Evolutionary conservation across 1,140 invertebrate species (phyloP).

Genomic region (Drosophila navojoa): DNA sequence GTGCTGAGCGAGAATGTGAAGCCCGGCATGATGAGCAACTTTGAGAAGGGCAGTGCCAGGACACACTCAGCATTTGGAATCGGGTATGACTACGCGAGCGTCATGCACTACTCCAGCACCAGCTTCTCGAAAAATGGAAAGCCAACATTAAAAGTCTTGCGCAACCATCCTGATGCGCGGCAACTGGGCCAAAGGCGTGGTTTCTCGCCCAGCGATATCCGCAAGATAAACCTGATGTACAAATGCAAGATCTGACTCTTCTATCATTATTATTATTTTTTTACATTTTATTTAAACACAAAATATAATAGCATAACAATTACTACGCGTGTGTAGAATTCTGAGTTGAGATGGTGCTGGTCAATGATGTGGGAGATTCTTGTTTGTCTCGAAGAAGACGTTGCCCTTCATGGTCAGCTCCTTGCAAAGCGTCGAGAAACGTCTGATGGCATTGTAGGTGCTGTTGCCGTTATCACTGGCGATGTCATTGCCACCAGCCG

Average conservation of each 20-base stretch:
- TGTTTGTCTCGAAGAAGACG: slow-evolving; percentile 79
- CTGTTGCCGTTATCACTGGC: slow-evolving; percentile 26
- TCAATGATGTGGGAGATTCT: slow-evolving; percentile 74
- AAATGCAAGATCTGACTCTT: slow-evolving; percentile 84
- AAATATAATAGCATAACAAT: slow-evolving; percentile 50
- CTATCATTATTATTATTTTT: background rate
- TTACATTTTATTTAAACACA: slow-evolving; percentile 44
- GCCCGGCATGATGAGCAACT: slow-evolving; percentile 88
- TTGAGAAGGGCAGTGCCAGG: slow-evolving; percentile 87
- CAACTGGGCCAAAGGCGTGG: slow-evolving; percentile 88
- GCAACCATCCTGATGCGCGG: slow-evolving; percentile 50
- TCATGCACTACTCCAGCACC: slow-evolving; percentile 91
- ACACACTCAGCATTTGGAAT: slow-evolving; percentile 86
- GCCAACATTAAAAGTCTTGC: slow-evolving; percentile 87
- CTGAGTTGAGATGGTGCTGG: slow-evolving; percentile 1
- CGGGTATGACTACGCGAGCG: slow-evolving; percentile 91
- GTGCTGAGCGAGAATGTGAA: slow-evolving; percentile 90
- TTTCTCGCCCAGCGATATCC: slow-evolving; percentile 88
- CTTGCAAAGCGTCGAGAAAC: slow-evolving; percentile 82
- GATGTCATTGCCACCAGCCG: slow-evolving; percentile 20
- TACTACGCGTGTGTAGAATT: slow-evolving; percentile 27
- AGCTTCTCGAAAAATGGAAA: slow-evolving; percentile 90
- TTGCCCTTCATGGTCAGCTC: slow-evolving; percentile 77
- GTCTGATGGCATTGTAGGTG: slow-evolving; percentile 72
- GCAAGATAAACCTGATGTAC: slow-evolving; percentile 91